Conservation (phyloP, 37 sponge, comb jelly and placozoan genomes). For the Eunapius fragilis region DNA sequence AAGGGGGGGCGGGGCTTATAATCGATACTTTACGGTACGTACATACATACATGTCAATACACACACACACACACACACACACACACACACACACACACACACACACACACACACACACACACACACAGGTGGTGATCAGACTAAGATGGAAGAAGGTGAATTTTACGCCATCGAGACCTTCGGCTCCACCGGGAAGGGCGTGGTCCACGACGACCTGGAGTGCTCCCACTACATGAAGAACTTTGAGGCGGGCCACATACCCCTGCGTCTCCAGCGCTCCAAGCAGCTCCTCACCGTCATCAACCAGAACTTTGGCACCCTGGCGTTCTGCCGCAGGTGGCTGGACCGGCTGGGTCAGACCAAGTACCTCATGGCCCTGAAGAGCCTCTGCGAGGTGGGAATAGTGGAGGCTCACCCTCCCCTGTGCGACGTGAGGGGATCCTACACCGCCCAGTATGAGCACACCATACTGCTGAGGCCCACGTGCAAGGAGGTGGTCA, state of each 20-base stretch:
- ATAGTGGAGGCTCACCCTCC: constrained; percentile 96
- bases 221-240: constrained; percentile 99
- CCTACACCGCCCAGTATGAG: constrained; percentile 98
- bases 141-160: constrained; percentile 98
- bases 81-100: background rate
- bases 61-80: background rate
- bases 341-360: constrained; percentile 92
- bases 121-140: constrained; percentile 71
- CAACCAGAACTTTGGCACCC: constrained; percentile 95
- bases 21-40: too few relatives aligned
- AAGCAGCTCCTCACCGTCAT: constrained; percentile 87
- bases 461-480: constrained; percentile 95
- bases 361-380: constrained; percentile 93
- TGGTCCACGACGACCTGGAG: constrained; percentile 99
- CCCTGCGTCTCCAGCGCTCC: constrained; percentile 83
- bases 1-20: too few relatives aligned
- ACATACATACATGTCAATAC: too few relatives aligned
- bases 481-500: constrained; percentile 96
- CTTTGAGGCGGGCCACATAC: constrained; percentile 92
- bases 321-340: constrained; percentile 97
- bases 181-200: constrained; percentile 92
- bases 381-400: constrained; percentile 91
- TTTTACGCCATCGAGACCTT: constrained; percentile 99
- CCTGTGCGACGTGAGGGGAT: constrained; percentile 91
- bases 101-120: background rate